A percentile compares a stretch with the other conserved stretches of the same genome.
These are phyloP conservation scores for Melipona bicolor DNA, from an alignment of 2,888 invertebrate species.

Conservation along the genomic window DNA sequence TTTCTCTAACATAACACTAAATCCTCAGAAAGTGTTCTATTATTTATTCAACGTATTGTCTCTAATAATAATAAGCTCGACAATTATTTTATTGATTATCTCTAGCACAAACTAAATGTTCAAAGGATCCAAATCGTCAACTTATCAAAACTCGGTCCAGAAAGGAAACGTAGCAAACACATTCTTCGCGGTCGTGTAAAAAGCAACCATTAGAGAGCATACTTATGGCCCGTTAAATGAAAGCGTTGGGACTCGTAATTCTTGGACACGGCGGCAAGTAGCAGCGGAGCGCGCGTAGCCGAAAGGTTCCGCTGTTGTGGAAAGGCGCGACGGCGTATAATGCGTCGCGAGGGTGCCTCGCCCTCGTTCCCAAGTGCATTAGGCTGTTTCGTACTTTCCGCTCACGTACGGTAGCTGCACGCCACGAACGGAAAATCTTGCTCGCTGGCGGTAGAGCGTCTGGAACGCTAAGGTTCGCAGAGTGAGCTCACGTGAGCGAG, in stretches of 20 bases:
- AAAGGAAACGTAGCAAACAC: not conserved
- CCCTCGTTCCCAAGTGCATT: constrained; percentile 42
- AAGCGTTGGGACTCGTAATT: not conserved
- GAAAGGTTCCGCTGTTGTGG: constrained; percentile 5
- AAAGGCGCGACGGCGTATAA: constrained; percentile 14
- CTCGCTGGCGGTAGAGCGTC: constrained; percentile 19
- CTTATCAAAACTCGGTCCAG: not conserved
- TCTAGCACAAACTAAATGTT: no score
- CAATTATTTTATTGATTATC: no score
- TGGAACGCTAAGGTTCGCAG: not conserved
- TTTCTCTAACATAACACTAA: no score
- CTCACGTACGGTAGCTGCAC: constrained; percentile 58
- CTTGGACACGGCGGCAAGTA: not conserved
- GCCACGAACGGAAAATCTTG: constrained; percentile 55
- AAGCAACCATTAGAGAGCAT: not conserved
- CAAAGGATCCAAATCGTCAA: not conserved
- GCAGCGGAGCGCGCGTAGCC: not conserved
- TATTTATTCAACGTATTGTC: no score
- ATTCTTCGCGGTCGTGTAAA: not conserved
- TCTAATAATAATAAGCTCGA: no score
- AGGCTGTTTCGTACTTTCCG: constrained; percentile 59
- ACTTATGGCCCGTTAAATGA: not conserved
- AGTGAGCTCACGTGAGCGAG: constrained; percentile 18
- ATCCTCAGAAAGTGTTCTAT: no score
- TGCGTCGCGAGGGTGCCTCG: not conserved